Percentiles rank a stretch among this genome's conserved stretches.
phyloP scores from a whole-genome alignment of 92 coral and sea anemone species.

The Porites divaricata region DNA sequence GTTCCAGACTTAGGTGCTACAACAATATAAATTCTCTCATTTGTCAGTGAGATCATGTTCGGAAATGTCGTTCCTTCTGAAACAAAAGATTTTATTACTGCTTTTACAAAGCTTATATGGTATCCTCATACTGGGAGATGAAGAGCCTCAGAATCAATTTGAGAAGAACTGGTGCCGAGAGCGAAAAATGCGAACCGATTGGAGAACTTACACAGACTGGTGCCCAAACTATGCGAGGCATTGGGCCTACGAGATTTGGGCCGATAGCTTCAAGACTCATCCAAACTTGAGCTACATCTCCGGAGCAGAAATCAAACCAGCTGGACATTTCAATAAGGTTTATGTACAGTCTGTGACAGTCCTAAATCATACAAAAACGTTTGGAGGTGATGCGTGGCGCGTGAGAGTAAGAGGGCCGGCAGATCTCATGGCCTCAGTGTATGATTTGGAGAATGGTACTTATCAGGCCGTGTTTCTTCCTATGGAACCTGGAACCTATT shows the following conservation, averaged over 20 bases:
- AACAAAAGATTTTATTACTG: neutral
- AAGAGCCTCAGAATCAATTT: constrained; percentile 13
- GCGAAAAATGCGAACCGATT: constrained; percentile 73
- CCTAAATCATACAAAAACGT: constrained; percentile 46
- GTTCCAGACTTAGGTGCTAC: no score
- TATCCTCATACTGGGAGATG: constrained; percentile 1
- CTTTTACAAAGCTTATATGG: neutral
- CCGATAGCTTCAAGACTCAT: constrained; percentile 48
- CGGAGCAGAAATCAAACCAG: constrained; percentile 58
- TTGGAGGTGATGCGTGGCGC: constrained; percentile 85
- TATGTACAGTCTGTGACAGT: constrained; percentile 70
- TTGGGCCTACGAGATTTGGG: constrained; percentile 47
- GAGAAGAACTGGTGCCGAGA: constrained; percentile 74
- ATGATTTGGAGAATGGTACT: constrained; percentile 76
- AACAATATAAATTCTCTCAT: no score
- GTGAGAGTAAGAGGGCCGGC: constrained; percentile 69
- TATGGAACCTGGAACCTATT: constrained; percentile 75
- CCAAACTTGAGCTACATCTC: constrained; percentile 54
- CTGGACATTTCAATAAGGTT: constrained; percentile 57
- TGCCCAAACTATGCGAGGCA: constrained; percentile 58
- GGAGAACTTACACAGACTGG: constrained; percentile 63
- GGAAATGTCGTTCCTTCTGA: neutral
- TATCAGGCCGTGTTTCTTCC: constrained; percentile 76
- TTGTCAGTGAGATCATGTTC: neutral
- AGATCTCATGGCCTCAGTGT: constrained; percentile 63